A percentile compares a stretch with the other conserved stretches of the same genome.
Conservation (phyloP, 2,888 invertebrate species). For the Oligia fasciuncula region DNA sequence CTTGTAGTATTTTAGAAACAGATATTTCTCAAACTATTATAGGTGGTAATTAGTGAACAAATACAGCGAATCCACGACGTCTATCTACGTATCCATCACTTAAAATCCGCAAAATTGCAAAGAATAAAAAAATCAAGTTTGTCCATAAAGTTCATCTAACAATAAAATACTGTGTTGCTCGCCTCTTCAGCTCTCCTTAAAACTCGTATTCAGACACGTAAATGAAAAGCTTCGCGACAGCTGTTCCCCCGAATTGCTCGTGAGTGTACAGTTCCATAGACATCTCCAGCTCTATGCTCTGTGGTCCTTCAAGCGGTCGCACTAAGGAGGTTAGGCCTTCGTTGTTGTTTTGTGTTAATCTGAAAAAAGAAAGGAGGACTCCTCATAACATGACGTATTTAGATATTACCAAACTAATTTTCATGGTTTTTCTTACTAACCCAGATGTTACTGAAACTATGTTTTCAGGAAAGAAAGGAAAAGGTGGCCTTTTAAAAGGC, state of each 20-base stretch:
- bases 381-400: neutral
- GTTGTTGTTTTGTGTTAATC: conserved; percentile 89
- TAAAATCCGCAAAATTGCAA: neutral
- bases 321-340: conserved; percentile 94
- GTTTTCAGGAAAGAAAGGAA: neutral
- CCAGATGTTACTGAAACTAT: neutral
- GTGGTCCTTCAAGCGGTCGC: conserved; percentile 94
- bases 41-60: neutral
- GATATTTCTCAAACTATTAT: neutral
- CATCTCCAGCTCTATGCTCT: conserved; percentile 96
- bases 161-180: conserved; percentile 26
- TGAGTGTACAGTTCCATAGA: conserved; percentile 95
- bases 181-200: conserved; percentile 60
- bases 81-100: neutral
- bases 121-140: neutral
- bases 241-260: conserved; percentile 94
- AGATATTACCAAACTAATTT: neutral
- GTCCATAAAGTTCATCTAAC: neutral
- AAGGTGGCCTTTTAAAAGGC: neutral
- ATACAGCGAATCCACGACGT: neutral
- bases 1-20: neutral
- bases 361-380: conserved; percentile 66
- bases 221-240: conserved; percentile 95
- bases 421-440: neutral
- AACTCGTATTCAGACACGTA: conserved; percentile 95